Percentiles rank a stretch among this genome's conserved stretches.
Evolutionary conservation across 2,113 vertebrate species (phyloP).

Genomic region (Neoarius graeffei): DNA sequence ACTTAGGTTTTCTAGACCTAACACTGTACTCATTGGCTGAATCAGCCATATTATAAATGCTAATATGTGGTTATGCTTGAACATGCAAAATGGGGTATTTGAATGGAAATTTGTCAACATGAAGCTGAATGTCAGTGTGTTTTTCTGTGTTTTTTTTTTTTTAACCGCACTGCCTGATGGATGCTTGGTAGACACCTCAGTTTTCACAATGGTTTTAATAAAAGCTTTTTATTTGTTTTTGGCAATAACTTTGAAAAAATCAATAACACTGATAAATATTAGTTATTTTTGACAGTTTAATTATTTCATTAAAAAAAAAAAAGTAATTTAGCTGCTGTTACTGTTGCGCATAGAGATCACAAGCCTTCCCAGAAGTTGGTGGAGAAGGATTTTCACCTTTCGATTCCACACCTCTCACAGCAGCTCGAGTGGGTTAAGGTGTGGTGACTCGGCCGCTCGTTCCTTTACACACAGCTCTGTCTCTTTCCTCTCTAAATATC

Average conservation of each 20-base stretch:
- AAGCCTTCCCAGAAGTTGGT: not conserved
- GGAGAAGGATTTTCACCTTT: not conserved
- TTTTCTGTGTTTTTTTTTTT: not conserved
- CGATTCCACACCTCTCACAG: not conserved
- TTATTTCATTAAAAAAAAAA: not conserved
- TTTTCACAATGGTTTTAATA: not conserved
- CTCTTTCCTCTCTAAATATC: not conserved
- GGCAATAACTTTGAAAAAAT: not conserved
- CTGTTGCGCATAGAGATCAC: not conserved
- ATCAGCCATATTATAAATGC: not conserved
- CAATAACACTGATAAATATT: not conserved
- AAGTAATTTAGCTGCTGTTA: not conserved
- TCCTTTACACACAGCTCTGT: not conserved
- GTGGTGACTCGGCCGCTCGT: not conserved
- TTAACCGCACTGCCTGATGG: not conserved
- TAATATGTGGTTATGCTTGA: slow-evolving; percentile 19
- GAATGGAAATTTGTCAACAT: slow-evolving; percentile 17
- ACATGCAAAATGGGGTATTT: slow-evolving; percentile 11
- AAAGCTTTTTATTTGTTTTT: not conserved
- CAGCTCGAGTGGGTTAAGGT: not conserved
- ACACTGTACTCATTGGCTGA: slow-evolving; percentile 21
- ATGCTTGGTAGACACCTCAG: not conserved
- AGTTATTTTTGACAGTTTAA: not conserved
- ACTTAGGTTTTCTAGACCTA: slow-evolving; percentile 29
- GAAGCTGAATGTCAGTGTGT: not conserved